Percentiles rank a stretch among this genome's conserved stretches.
Evolutionary conservation across 2,888 invertebrate species (phyloP).

Genomic region (Morpho achilles): DNA sequence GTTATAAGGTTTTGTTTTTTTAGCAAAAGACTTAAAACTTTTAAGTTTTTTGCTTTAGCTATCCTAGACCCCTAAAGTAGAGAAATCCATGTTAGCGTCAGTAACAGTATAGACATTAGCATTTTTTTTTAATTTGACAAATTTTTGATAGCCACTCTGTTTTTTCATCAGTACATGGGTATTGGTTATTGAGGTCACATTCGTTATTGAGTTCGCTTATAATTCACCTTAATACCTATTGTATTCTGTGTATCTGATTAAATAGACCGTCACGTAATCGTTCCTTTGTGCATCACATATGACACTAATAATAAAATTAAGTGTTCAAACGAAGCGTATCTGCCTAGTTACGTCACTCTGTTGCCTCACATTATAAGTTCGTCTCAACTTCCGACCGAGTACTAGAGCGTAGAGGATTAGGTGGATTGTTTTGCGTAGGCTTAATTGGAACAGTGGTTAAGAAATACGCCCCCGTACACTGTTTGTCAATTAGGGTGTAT

Average conservation of each 20-base stretch:
- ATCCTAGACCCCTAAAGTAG: too few relatives aligned
- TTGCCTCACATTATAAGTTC: constrained; percentile 18
- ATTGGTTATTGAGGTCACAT: too few relatives aligned
- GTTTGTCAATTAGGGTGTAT: constrained; percentile 61
- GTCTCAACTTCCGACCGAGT: constrained; percentile 12
- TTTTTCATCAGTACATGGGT: too few relatives aligned
- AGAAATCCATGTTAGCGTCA: too few relatives aligned
- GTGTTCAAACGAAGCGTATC: constrained; percentile 15
- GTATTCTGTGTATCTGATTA: background rate
- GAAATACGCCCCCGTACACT: constrained; percentile 40
- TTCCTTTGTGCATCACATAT: constrained; percentile 1
- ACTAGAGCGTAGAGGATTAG: constrained; percentile 22
- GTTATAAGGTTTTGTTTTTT: too few relatives aligned
- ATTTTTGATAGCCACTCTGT: background rate
- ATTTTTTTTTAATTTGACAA: too few relatives aligned
- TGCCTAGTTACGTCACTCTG: constrained; percentile 10
- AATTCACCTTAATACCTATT: background rate
- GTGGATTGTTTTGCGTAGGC: constrained; percentile 46
- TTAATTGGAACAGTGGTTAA: constrained; percentile 57
- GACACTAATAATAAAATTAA: constrained; percentile 13
- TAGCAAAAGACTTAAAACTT: too few relatives aligned
- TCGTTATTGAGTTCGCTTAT: background rate
- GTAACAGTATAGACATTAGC: too few relatives aligned
- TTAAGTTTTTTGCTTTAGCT: too few relatives aligned
- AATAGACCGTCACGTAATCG: constrained; percentile 4